phyloP scores from a whole-genome alignment of 2,888 invertebrate genomes.

The Alentia gelatinosa region DNA sequence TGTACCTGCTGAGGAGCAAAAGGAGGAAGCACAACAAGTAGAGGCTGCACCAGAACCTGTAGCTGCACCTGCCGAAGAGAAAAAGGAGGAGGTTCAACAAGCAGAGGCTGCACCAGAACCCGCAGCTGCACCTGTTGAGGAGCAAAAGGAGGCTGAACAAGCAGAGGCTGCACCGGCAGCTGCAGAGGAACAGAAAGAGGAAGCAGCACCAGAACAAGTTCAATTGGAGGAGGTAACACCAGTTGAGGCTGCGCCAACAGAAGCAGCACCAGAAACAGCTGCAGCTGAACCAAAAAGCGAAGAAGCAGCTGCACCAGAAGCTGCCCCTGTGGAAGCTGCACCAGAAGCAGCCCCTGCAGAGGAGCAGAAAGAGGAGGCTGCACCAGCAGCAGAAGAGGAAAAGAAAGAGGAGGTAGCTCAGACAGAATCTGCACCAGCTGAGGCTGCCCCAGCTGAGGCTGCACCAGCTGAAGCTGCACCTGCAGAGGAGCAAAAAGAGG shows the following conservation, averaged over 20 bases:
- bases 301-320: neutral
- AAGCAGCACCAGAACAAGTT: neutral
- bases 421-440: conserved; percentile 7
- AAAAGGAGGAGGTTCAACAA: neutral
- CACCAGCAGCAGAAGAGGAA: neutral
- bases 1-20: neutral
- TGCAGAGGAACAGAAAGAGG: conserved; percentile 39
- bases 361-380: conserved; percentile 32
- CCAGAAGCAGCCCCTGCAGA: conserved; percentile 2
- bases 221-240: neutral
- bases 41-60: neutral
- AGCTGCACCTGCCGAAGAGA: neutral
- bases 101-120: conserved; percentile 4
- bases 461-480: neutral
- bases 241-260: neutral
- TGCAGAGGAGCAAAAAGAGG: neutral
- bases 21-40: neutral
- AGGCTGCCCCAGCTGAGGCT: neutral
- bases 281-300: neutral
- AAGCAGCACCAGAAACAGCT: neutral
- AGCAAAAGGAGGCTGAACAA: neutral
- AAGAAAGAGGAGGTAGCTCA: neutral
- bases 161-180: neutral
- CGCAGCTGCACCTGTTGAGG: neutral
- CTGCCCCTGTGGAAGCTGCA: conserved; percentile 15